Evolutionary conservation across 1,140 invertebrate genomes (phyloP).

Genomic region (Drosophila takahashii): DNA sequence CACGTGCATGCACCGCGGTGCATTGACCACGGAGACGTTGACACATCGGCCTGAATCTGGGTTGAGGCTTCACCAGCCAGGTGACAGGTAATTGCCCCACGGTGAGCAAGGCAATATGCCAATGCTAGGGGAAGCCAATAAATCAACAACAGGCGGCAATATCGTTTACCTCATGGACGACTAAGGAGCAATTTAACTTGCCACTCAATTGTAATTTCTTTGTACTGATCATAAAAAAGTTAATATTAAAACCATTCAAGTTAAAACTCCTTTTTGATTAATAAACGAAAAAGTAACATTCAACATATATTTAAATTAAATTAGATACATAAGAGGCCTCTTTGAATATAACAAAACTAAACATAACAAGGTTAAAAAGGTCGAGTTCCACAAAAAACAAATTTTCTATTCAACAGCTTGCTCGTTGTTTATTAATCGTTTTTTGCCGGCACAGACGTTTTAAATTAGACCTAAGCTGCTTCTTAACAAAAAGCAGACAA

Average conservation of each 20-base stretch:
- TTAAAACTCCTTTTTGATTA: no score
- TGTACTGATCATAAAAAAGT: no score
- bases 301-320: background rate
- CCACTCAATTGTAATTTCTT: background rate
- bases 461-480: constrained; percentile 1
- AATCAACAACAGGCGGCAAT: constrained; percentile 12
- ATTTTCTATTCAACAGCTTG: constrained; percentile 12
- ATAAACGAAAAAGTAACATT: background rate
- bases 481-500: constrained; percentile 23
- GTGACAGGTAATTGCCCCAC: constrained; percentile 36
- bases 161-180: background rate
- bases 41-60: constrained; percentile 35
- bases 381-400: background rate
- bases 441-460: background rate
- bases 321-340: background rate
- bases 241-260: no score
- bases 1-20: constrained; percentile 68
- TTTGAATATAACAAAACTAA: background rate
- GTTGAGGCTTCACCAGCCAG: constrained; percentile 41
- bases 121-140: constrained; percentile 19
- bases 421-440: constrained; percentile 6
- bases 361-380: background rate
- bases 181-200: background rate
- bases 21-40: constrained; percentile 68
- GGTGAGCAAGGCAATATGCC: constrained; percentile 10